Conservation (phyloP, 2,113 vertebrate genomes). For the Platanista minor region DNA sequence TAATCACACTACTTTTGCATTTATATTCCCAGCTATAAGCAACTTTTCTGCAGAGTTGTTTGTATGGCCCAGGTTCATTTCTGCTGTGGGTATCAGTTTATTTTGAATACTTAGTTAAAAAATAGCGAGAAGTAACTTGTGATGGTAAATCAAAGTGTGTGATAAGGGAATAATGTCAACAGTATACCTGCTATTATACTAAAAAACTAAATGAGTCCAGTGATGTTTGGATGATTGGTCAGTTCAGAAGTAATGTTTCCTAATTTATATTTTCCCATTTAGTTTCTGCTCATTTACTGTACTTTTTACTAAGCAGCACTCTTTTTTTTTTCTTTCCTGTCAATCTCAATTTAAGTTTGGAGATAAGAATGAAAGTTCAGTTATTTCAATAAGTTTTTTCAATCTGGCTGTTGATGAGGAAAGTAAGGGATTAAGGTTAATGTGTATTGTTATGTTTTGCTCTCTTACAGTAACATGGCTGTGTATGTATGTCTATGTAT, state of each 20-base stretch:
- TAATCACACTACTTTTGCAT: neutral
- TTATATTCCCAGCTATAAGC: neutral
- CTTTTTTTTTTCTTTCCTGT: neutral
- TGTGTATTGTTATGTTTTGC: neutral
- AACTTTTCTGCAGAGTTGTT: neutral
- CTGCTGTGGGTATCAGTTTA: neutral
- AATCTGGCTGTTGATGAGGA: neutral
- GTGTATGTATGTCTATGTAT: neutral
- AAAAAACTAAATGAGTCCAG: neutral
- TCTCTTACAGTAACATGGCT: neutral
- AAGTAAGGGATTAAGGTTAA: constrained; percentile 23
- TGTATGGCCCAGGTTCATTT: neutral
- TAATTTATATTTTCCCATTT: neutral
- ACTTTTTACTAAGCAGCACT: neutral
- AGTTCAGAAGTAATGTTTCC: neutral
- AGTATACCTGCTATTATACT: neutral
- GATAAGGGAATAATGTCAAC: neutral
- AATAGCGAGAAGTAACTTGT: neutral
- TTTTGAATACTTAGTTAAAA: neutral
- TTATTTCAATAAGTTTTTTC: constrained; percentile 5
- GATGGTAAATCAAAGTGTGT: neutral
- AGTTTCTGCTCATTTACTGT: neutral
- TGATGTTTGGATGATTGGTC: neutral
- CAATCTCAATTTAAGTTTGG: constrained; percentile 1
- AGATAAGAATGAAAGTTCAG: neutral